Conservation (phyloP, 1,140 invertebrate species). For the Spodoptera frugiperda region DNA sequence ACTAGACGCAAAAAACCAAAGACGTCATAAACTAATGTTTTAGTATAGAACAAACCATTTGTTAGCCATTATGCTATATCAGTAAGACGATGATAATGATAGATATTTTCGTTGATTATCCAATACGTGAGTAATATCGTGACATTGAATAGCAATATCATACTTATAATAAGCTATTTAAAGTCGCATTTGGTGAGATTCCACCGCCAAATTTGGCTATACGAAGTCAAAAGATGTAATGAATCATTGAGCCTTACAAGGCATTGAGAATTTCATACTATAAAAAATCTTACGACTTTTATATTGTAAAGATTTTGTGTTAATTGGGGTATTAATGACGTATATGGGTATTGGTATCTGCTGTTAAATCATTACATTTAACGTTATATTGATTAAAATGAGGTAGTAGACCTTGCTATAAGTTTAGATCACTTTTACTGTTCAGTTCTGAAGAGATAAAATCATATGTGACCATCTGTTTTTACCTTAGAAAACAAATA, state of each 20-base stretch:
- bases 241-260: slow-evolving; percentile 18
- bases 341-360: slow-evolving; percentile 14
- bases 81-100: no score
- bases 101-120: not conserved
- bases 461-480: no score
- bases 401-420: not conserved
- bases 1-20: no score
- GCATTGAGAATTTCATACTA: slow-evolving; percentile 7
- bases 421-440: not conserved
- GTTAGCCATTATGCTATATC: no score
- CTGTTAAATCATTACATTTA: not conserved
- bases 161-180: not conserved
- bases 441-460: no score
- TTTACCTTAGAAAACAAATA: no score
- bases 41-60: no score
- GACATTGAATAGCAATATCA: slow-evolving; percentile 1
- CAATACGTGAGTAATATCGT: not conserved
- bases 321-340: slow-evolving; percentile 12
- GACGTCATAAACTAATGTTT: no score
- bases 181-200: not conserved
- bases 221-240: not conserved
- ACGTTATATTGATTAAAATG: not conserved
- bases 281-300: not conserved
- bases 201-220: not conserved
- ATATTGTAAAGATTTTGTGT: not conserved